phyloP scores from a whole-genome alignment of 2,888 invertebrate genomes.

The Trissolcus brochymenae region DNA sequence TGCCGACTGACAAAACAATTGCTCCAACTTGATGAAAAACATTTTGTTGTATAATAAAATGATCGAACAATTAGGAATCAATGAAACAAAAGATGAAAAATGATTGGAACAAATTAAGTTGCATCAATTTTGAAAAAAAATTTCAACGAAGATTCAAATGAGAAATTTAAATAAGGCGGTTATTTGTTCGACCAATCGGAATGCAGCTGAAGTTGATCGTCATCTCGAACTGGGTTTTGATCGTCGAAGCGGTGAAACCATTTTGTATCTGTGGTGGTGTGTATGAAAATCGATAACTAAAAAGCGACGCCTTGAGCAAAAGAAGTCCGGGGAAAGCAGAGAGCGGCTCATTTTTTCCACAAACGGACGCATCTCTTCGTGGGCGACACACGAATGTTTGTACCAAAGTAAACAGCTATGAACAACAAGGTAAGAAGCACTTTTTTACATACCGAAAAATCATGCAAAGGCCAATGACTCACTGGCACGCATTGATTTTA shows the following conservation, averaged over 20 bases:
- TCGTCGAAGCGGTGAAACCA: slow-evolving; percentile 19
- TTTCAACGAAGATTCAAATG: background rate
- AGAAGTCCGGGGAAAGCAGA: slow-evolving; percentile 3
- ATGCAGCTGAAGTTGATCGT: slow-evolving; percentile 6
- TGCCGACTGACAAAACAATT: background rate
- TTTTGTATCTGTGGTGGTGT: slow-evolving; percentile 22
- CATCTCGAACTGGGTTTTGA: slow-evolving; percentile 12
- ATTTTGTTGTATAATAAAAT: background rate
- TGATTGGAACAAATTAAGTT: background rate
- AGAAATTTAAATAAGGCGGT: slow-evolving; percentile 6
- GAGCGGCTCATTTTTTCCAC: slow-evolving; percentile 1
- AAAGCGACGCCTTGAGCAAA: slow-evolving; percentile 39
- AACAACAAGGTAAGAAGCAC: slow-evolving; percentile 22
- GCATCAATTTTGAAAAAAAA: too few species aligned
- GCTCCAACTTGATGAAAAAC: background rate
- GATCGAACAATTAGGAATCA: background rate
- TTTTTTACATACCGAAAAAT: background rate
- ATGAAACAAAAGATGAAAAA: background rate
- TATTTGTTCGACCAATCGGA: slow-evolving; percentile 3
- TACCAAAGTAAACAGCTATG: slow-evolving; percentile 24
- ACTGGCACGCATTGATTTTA: background rate
- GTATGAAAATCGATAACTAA: slow-evolving; percentile 39
- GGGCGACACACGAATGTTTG: slow-evolving; percentile 16
- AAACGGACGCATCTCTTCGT: background rate
- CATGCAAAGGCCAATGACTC: background rate